Percentiles rank a stretch among this genome's conserved stretches.
phyloP scores from a whole-genome alignment of 2,113 vertebrate genomes.

The Tupaia tana region DNA sequence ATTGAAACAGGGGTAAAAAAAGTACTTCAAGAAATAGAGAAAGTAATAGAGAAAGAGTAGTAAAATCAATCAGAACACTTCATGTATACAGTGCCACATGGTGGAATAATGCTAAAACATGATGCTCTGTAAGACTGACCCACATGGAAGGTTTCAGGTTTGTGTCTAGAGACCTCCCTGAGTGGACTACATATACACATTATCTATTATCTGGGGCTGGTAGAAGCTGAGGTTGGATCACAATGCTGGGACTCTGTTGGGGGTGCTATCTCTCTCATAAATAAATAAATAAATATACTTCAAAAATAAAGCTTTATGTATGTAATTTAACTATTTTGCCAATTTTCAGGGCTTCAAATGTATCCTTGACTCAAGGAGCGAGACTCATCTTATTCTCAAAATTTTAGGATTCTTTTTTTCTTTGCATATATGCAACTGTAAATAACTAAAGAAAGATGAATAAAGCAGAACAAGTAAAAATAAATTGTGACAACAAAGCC shows the following conservation, averaged over 20 bases:
- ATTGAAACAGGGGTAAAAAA: background rate
- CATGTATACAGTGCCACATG: too few species aligned
- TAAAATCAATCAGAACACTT: constrained; percentile 5
- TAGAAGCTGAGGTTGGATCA: too few species aligned
- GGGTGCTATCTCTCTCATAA: too few species aligned
- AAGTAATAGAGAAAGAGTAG: constrained; percentile 9
- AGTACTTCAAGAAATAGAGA: background rate
- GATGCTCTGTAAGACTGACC: too few species aligned
- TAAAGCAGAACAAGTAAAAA: constrained; percentile 55
- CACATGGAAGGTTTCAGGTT: too few species aligned
- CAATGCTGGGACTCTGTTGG: too few species aligned
- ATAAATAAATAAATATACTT: too few species aligned
- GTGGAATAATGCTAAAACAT: too few species aligned
- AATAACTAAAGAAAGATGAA: background rate
- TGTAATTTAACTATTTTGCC: constrained; percentile 15
- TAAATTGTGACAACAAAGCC: constrained; percentile 45
- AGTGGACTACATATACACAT: too few species aligned
- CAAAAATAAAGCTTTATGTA: background rate
- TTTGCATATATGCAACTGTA: background rate
- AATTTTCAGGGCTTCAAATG: constrained; percentile 18
- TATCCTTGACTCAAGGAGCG: background rate
- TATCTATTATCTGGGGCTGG: too few species aligned
- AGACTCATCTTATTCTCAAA: background rate
- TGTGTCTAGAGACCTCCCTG: too few species aligned
- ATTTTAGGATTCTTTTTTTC: background rate